Evolutionary conservation across 1,140 invertebrate genomes (phyloP), one percentile per base, ranked within the genome.

Genomic region (Amyelois transitella): DNA sequence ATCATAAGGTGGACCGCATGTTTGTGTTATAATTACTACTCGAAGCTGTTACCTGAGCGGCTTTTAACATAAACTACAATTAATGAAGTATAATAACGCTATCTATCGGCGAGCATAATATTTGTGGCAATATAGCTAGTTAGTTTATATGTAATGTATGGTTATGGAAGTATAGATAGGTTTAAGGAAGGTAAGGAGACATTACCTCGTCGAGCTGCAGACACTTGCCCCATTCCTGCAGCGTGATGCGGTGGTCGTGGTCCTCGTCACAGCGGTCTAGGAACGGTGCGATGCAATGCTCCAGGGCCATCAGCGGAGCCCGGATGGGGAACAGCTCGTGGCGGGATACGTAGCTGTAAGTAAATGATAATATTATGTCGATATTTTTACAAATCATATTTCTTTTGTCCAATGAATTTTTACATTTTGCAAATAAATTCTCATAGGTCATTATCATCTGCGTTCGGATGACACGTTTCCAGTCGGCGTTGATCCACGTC

Each of bases 201-300:
- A 14, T 38, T 51, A 82, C 81, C 77, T 85, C 78, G 51, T 96
- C 93, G 21, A 98, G 89, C 74, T 97, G 92, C 55, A 98, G 90
- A 74, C 97, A 98, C 76, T 92, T 94, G 62, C 96, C 96, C 97
- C 97, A 98, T 88, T 98, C 97, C 56, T 91, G 83, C 32, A 98
- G 90, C 6, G 95, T 94, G 72, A 98, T 96, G 77, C 93, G 92
- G 82, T 98, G 97, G 86, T 98, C 94, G 65, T 94, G 90, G 81
- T 99, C 92, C 7, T 84, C 87, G 80, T 98, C 97, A 78, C 97
- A 98, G 2, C 90, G 91, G 81, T 98, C 94, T 22, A 98, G 91
- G 91, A 98, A 99, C n/a, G 96, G 96, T 44, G 95, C 95, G 77
- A 98, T 98, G 88, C 97, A 91, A 71, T 98, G 96, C 87, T 99